These are phyloP conservation scores for Eublepharis macularius DNA, from an alignment of 2,113 vertebrate genomes.

Conservation along the genomic window DNA sequence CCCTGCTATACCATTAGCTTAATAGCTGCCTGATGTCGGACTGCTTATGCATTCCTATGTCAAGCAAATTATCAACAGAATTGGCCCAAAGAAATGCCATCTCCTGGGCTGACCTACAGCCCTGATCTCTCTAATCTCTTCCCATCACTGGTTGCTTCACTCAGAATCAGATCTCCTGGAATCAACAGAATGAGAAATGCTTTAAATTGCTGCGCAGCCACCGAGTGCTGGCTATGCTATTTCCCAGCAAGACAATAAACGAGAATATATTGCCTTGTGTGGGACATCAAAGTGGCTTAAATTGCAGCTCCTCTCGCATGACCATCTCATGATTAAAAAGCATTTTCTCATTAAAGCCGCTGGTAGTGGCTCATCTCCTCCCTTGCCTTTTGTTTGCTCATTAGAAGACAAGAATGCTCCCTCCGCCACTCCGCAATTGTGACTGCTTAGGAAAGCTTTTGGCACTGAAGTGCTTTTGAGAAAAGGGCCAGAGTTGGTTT, in stretches of 20 bases:
- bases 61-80: neutral
- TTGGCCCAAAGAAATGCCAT: neutral
- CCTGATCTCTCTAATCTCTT: neutral
- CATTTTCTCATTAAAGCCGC: constrained; percentile 55
- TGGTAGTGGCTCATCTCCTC: constrained; percentile 39
- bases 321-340: constrained; percentile 62
- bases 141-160: neutral
- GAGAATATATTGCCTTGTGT: constrained; percentile 50
- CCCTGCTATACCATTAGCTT: too few species aligned
- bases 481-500: constrained; percentile 15
- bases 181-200: constrained; percentile 23
- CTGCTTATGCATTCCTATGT: neutral
- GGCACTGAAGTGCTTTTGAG: constrained; percentile 24
- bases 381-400: constrained; percentile 52
- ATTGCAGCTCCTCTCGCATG: constrained; percentile 35
- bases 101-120: neutral
- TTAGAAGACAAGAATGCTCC: constrained; percentile 38
- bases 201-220: constrained; percentile 42
- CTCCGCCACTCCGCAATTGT: constrained; percentile 46
- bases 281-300: constrained; percentile 49
- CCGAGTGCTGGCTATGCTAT: constrained; percentile 22
- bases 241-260: constrained; percentile 56
- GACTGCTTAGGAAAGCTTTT: constrained; percentile 36
- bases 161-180: constrained; percentile 24
- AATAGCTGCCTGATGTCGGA: neutral